Evolutionary conservation across 1,140 invertebrate genomes (phyloP).

Genomic region (Pygmarrhopalites habei): DNA sequence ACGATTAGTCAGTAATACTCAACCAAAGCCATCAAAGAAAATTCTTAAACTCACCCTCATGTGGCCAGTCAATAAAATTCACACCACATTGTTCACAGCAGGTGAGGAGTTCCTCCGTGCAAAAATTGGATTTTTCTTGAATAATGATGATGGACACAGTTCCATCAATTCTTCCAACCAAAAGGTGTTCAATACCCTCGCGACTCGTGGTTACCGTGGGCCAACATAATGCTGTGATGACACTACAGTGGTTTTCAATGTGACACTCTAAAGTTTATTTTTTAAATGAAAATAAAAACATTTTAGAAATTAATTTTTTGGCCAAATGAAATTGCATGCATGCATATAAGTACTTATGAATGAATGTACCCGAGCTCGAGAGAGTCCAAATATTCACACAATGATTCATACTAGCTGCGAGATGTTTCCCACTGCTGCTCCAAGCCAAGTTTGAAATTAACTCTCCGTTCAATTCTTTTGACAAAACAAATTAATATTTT

Average conservation of each 20-base stretch:
- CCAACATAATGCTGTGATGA: conserved; percentile 51
- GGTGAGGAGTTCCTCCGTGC: conserved; percentile 19
- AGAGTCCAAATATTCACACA: conserved; percentile 55
- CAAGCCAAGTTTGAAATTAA: conserved; percentile 50
- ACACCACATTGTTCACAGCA: conserved; percentile 22
- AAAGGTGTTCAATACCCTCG: conserved; percentile 46
- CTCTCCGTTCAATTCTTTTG: conserved; percentile 51
- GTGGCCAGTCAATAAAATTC: conserved; percentile 23
- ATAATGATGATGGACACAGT: conserved; percentile 44
- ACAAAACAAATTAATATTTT: too few relatives aligned
- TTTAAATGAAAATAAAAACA: too few relatives aligned
- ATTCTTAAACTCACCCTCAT: too few relatives aligned
- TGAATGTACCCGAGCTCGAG: too few relatives aligned
- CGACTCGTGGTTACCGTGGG: conserved; percentile 43
- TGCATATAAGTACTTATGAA: too few relatives aligned
- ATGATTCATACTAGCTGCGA: conserved; percentile 54
- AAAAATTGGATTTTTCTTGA: conserved; percentile 40
- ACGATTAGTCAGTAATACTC: too few relatives aligned
- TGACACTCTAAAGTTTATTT: conserved; percentile 42
- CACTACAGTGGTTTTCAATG: conserved; percentile 46
- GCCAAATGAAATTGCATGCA: too few relatives aligned
- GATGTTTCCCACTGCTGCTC: conserved; percentile 50
- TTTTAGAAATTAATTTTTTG: too few relatives aligned
- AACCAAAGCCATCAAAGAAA: too few relatives aligned
- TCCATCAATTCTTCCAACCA: conserved; percentile 53